These are phyloP conservation scores for Novumbra hubbsi DNA, from an alignment of 2,797 vertebrate genomes.

Conservation along the genomic window DNA sequence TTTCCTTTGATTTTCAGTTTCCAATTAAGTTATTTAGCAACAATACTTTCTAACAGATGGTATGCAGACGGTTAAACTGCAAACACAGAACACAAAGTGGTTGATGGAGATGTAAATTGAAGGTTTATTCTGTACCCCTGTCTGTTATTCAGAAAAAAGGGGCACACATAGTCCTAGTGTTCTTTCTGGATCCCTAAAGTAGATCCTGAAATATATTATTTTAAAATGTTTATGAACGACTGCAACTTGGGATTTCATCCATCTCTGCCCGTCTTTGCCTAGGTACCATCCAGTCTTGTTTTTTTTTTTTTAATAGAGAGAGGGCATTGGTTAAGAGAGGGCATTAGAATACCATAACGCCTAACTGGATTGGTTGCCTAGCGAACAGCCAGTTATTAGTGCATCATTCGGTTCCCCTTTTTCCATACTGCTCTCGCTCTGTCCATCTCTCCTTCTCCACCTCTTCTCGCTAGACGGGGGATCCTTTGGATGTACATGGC, in stretches of 20 bases:
- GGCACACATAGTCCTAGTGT: too few relatives aligned
- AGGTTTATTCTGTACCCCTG: not conserved
- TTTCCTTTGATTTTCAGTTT: not conserved
- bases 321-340: not conserved
- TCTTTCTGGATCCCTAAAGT: too few relatives aligned
- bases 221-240: too few relatives aligned
- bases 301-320: too few relatives aligned
- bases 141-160: too few relatives aligned
- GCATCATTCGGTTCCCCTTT: not conserved
- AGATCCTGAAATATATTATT: too few relatives aligned
- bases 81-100: not conserved
- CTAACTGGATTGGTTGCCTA: constrained; percentile 3
- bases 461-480: not conserved
- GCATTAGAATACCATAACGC: not conserved
- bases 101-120: not conserved
- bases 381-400: constrained; percentile 4
- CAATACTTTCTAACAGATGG: not conserved
- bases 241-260: too few relatives aligned
- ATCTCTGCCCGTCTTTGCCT: too few relatives aligned
- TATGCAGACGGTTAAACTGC: not conserved
- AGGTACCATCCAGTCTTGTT: too few relatives aligned
- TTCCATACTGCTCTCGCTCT: not conserved
- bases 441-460: not conserved
- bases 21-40: not conserved
- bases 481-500: not conserved